These are phyloP conservation scores for Muschampia plurimacula DNA, from an alignment of 2,888 invertebrate genomes.

Conservation along the genomic window DNA sequence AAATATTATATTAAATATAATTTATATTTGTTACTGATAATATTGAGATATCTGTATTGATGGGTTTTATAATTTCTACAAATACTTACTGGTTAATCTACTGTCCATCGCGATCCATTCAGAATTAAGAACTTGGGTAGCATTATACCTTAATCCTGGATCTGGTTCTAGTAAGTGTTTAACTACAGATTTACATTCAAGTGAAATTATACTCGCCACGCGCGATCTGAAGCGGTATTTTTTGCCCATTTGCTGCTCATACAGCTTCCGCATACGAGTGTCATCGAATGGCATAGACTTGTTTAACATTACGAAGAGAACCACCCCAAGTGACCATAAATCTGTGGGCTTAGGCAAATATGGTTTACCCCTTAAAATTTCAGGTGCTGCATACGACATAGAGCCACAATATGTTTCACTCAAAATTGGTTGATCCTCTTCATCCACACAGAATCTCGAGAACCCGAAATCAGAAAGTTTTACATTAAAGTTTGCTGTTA, in stretches of 20 bases:
- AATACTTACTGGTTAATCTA: slow-evolving; percentile 79
- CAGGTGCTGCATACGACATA: slow-evolving; percentile 94
- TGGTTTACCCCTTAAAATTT: slow-evolving; percentile 91
- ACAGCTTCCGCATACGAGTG: slow-evolving; percentile 89
- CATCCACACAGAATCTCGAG: slow-evolving; percentile 80
- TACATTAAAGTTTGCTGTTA: slow-evolving; percentile 90
- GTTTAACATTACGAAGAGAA: slow-evolving; percentile 93
- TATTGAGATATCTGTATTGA: no score
- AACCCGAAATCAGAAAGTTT: slow-evolving; percentile 95
- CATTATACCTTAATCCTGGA: slow-evolving; percentile 81
- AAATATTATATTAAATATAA: not conserved
- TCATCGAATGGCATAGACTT: slow-evolving; percentile 94
- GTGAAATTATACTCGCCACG: slow-evolving; percentile 83
- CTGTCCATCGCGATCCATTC: slow-evolving; percentile 90
- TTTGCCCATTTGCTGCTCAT: slow-evolving; percentile 87
- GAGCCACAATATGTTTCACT: slow-evolving; percentile 95
- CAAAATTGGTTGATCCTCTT: slow-evolving; percentile 71
- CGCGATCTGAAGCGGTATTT: slow-evolving; percentile 88
- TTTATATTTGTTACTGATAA: not conserved
- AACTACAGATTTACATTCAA: slow-evolving; percentile 87
- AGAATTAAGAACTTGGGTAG: slow-evolving; percentile 84
- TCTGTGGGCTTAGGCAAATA: slow-evolving; percentile 91
- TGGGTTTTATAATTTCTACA: not conserved
- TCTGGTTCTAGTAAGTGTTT: slow-evolving; percentile 90
- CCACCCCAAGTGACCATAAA: slow-evolving; percentile 92